Percentiles rank a stretch among this genome's conserved stretches.
Conservation (phyloP, 2,797 vertebrate species). For the Pipistrellus kuhlii region DNA sequence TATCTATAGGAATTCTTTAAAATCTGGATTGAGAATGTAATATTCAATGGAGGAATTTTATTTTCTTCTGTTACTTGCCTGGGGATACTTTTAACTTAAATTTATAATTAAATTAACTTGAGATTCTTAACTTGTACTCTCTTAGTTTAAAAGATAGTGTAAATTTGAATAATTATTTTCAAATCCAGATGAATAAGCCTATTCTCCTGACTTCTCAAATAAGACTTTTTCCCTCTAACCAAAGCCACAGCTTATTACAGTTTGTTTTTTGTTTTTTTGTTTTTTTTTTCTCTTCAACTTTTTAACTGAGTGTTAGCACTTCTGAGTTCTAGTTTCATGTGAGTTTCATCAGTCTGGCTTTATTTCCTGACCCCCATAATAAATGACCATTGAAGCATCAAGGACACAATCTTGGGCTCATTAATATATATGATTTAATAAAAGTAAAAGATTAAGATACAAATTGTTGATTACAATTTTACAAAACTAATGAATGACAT, state of each 20-base stretch:
- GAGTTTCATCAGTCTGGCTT: background rate
- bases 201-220: background rate
- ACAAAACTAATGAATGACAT: background rate
- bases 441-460: background rate
- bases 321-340: background rate
- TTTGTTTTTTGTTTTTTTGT: background rate
- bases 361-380: background rate
- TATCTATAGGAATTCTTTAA: background rate
- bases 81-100: background rate
- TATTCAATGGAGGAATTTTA: background rate
- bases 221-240: background rate
- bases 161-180: background rate
- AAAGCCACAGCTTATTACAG: background rate
- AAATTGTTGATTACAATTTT: background rate
- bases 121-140: background rate
- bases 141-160: background rate
- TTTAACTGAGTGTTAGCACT: background rate
- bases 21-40: background rate
- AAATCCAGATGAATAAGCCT: background rate
- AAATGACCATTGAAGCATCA: background rate
- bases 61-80: background rate
- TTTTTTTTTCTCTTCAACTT: background rate
- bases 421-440: background rate
- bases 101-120: slow-evolving; percentile 35
- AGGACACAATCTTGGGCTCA: background rate